Evolutionary conservation across 2,797 vertebrate species (phyloP).

Genomic region (Prionace glauca): DNA sequence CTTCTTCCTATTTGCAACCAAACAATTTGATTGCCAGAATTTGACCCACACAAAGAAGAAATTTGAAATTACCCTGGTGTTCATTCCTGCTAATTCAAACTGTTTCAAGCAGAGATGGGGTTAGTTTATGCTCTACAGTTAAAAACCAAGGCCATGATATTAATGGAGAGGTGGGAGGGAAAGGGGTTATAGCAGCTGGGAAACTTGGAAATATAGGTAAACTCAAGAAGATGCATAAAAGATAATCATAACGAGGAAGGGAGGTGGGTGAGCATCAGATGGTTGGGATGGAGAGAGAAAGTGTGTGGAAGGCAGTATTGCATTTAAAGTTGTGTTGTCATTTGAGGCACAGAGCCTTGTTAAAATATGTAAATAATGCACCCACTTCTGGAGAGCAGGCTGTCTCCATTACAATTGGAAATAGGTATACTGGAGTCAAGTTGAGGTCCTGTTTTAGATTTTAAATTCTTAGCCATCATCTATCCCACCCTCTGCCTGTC

Average conservation of each 20-base stretch:
- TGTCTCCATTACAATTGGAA: not conserved
- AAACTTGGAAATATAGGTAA: not conserved
- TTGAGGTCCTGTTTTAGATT: not conserved
- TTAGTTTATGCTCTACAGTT: not conserved
- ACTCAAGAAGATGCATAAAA: not conserved
- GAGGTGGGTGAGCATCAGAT: no score
- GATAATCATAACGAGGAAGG: not conserved
- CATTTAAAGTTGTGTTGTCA: not conserved
- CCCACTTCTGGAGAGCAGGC: not conserved
- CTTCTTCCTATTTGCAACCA: not conserved
- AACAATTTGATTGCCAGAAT: not conserved
- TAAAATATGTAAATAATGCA: not conserved
- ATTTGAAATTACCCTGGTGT: not conserved
- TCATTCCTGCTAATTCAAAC: not conserved
- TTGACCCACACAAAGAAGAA: not conserved
- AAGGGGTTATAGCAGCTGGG: not conserved
- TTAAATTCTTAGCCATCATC: not conserved
- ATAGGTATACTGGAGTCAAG: not conserved
- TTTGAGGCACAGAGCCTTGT: not conserved
- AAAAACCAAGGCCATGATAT: not conserved
- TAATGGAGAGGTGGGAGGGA: not conserved
- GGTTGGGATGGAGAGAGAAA: no score
- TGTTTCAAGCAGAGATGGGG: not conserved
- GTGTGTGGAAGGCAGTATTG: not conserved
- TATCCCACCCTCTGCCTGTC: no score